Evolutionary conservation across 2,797 vertebrate genomes (phyloP).

Genomic region (Tympanoctomys barrerae): DNA sequence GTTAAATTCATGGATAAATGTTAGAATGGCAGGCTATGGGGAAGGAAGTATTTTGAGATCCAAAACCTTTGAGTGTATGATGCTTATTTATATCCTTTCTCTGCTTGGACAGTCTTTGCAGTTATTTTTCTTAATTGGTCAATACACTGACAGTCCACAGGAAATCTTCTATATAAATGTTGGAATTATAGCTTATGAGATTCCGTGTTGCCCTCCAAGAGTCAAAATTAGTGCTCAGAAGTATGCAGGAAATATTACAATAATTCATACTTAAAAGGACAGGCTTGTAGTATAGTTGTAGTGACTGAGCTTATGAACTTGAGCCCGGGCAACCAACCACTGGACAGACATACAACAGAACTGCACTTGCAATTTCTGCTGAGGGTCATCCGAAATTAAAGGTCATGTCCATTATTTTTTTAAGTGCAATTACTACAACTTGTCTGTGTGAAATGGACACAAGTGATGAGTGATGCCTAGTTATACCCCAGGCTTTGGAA

Average conservation of each 20-base stretch:
- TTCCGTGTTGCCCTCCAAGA: not conserved
- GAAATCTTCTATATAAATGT: not conserved
- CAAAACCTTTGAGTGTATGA: not conserved
- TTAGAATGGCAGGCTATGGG: not conserved
- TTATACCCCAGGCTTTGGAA: not conserved
- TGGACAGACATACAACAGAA: not conserved
- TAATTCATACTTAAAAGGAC: slow-evolving; percentile 18
- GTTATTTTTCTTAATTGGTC: slow-evolving; percentile 4
- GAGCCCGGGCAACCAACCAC: not conserved
- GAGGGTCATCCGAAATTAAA: slow-evolving; percentile 13
- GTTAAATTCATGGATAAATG: not conserved
- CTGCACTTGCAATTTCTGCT: not conserved
- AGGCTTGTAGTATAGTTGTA: not conserved
- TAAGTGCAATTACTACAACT: slow-evolving; percentile 15
- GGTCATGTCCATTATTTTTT: slow-evolving; percentile 1
- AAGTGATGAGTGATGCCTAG: not conserved
- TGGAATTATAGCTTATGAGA: not conserved
- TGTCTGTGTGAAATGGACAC: not conserved
- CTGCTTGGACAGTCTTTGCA: not conserved
- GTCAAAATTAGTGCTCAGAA: not conserved
- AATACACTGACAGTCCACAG: not conserved
- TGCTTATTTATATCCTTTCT: not conserved
- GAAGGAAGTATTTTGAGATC: not conserved
- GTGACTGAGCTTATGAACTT: not conserved
- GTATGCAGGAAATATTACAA: not conserved